Evolutionary conservation across 1,140 invertebrate genomes (phyloP).

Genomic region (Lordiphosa stackelbergi): DNA sequence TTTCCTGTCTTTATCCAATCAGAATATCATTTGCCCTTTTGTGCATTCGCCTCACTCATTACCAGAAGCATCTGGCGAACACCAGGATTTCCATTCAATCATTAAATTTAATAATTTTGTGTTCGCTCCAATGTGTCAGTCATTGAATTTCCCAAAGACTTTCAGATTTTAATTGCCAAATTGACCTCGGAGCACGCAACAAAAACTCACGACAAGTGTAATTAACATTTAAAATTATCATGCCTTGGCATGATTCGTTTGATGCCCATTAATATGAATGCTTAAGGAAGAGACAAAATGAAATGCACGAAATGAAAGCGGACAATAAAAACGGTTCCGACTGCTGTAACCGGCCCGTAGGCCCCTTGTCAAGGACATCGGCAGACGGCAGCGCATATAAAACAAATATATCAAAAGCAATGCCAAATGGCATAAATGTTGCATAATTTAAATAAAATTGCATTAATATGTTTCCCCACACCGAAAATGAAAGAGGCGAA

Average conservation of each 20-base stretch:
- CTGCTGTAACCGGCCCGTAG: slow-evolving; percentile 18
- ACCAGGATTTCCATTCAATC: slow-evolving; percentile 2
- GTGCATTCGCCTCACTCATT: no score
- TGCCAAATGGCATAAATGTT: slow-evolving; percentile 57
- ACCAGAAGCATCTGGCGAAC: no score
- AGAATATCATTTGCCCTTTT: no score
- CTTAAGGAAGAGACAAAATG: background rate
- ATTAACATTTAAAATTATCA: slow-evolving; percentile 66
- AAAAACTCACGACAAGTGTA: slow-evolving; percentile 26
- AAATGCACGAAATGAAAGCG: slow-evolving; percentile 18
- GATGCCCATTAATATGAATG: slow-evolving; percentile 42
- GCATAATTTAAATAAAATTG: slow-evolving; percentile 72
- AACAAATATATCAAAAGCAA: slow-evolving; percentile 52
- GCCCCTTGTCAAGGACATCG: background rate
- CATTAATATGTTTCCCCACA: slow-evolving; percentile 64
- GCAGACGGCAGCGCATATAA: slow-evolving; percentile 35
- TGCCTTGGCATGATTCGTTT: slow-evolving; percentile 49
- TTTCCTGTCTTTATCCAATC: no score
- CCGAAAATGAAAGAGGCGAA: slow-evolving; percentile 12
- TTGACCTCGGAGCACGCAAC: background rate
- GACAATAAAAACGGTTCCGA: slow-evolving; percentile 39
- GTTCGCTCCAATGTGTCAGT: background rate
- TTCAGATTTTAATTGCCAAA: slow-evolving; percentile 42
- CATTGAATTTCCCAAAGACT: slow-evolving; percentile 3
- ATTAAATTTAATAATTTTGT: background rate